These are phyloP conservation scores for Epinephelus fuscoguttatus DNA, from an alignment of 2,113 vertebrate genomes.

Conservation along the genomic window DNA sequence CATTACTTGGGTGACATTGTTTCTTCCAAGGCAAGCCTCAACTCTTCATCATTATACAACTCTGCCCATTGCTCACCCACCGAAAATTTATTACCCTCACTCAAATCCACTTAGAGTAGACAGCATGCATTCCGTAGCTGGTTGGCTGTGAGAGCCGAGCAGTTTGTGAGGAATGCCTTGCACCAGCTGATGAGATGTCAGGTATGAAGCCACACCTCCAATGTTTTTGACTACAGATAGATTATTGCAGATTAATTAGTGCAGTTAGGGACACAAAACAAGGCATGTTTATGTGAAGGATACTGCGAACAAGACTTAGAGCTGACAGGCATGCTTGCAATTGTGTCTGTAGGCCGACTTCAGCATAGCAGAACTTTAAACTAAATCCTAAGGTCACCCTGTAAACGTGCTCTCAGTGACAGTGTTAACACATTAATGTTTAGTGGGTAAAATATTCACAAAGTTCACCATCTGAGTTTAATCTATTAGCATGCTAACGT, in stretches of 20 bases:
- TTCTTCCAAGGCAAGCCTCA: constrained; percentile 91
- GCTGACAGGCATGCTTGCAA: not conserved
- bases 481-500: not conserved
- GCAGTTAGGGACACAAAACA: not conserved
- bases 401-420: not conserved
- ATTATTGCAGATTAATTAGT: constrained; percentile 21
- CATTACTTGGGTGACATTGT: constrained; percentile 85
- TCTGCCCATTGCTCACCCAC: constrained; percentile 86
- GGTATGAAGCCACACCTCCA: constrained; percentile 38
- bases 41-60: constrained; percentile 90
- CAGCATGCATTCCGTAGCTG: constrained; percentile 87
- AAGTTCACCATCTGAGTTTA: not conserved
- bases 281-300: not conserved
- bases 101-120: constrained; percentile 88
- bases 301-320: not conserved
- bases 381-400: not conserved
- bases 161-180: constrained; percentile 73
- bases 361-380: not conserved
- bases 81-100: constrained; percentile 89
- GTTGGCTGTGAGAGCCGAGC: constrained; percentile 82
- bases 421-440: too few species aligned
- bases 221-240: constrained; percentile 23
- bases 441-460: too few species aligned
- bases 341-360: not conserved
- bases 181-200: constrained; percentile 63